These are phyloP conservation scores for Formica selysi DNA, from an alignment of 1,140 invertebrate genomes.

Conservation along the genomic window DNA sequence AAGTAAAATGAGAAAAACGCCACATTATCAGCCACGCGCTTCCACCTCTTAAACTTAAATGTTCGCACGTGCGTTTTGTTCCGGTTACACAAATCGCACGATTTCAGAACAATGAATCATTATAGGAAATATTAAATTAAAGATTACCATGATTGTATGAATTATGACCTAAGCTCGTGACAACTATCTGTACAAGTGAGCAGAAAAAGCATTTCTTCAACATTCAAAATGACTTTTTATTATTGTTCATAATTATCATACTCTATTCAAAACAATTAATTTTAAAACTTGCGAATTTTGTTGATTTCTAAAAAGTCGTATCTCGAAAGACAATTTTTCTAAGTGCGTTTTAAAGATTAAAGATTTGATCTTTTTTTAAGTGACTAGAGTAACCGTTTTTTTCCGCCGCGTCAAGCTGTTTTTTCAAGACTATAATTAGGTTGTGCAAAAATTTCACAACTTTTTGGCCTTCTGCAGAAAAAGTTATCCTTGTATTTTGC, in stretches of 20 bases:
- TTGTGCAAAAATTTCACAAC: too few species aligned
- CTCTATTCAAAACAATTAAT: neutral
- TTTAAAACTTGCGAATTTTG: neutral
- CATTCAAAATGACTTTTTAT: too few species aligned
- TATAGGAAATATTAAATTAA: constrained; percentile 5
- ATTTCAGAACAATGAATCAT: constrained; percentile 47
- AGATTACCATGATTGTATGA: neutral
- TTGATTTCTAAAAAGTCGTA: too few species aligned
- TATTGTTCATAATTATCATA: too few species aligned
- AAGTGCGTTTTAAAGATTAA: too few species aligned
- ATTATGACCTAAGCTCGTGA: constrained; percentile 1
- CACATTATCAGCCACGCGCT: neutral
- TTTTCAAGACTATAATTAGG: too few species aligned
- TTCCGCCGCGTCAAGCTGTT: too few species aligned
- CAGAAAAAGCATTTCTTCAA: neutral
- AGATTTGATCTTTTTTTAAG: too few species aligned
- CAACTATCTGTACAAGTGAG: neutral
- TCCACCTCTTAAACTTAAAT: constrained; percentile 5
- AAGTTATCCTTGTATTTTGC: too few species aligned
- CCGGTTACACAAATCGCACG: neutral
- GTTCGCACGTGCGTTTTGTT: constrained; percentile 14
- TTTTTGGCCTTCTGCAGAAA: too few species aligned
- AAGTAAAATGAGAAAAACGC: constrained; percentile 48
- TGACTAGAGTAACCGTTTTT: too few species aligned
- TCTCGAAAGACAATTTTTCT: too few species aligned